Conservation (phyloP, 2,888 invertebrate genomes). For the Lypha dubia region DNA sequence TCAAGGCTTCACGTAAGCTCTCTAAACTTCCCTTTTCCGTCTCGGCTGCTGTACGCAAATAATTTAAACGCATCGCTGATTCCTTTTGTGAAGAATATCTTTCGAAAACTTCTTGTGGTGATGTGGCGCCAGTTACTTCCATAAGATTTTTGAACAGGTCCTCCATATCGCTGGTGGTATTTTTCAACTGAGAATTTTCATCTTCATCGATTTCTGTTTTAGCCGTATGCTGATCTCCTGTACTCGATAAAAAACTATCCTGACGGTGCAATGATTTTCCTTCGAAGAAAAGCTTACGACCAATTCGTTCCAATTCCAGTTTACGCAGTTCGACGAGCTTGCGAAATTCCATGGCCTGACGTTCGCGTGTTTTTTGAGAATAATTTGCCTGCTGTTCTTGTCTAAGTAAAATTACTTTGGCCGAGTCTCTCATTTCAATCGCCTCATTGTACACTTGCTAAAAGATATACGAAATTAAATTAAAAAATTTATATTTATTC, state of each 20-base stretch:
- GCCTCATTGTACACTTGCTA: slow-evolving; percentile 90
- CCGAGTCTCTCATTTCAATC: slow-evolving; percentile 87
- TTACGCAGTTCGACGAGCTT: slow-evolving; percentile 89
- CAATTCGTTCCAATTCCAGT: slow-evolving; percentile 89
- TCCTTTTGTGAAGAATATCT: slow-evolving; percentile 89
- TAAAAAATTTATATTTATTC: too few species aligned
- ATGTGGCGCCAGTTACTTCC: slow-evolving; percentile 90
- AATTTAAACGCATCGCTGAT: slow-evolving; percentile 88
- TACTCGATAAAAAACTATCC: slow-evolving; percentile 85
- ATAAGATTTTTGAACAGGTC: slow-evolving; percentile 89
- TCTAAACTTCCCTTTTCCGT: slow-evolving; percentile 89
- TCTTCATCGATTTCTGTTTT: slow-evolving; percentile 82
- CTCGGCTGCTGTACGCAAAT: slow-evolving; percentile 89
- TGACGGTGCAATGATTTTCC: slow-evolving; percentile 85
- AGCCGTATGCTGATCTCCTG: slow-evolving; percentile 82
- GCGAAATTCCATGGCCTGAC: slow-evolving; percentile 86
- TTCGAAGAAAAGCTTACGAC: slow-evolving; percentile 89
- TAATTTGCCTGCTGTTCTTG: slow-evolving; percentile 89
- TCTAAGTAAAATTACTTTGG: slow-evolving; percentile 87
- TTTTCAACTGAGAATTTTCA: slow-evolving; percentile 79
- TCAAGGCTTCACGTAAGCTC: slow-evolving; percentile 86
- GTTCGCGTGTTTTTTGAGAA: slow-evolving; percentile 87
- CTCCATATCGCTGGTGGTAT: slow-evolving; percentile 84
- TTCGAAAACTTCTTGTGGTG: slow-evolving; percentile 89
- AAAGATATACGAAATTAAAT: slow-evolving; percentile 8